Conservation (phyloP, 1,140 invertebrate species). For the Calliopsis andreniformis region DNA sequence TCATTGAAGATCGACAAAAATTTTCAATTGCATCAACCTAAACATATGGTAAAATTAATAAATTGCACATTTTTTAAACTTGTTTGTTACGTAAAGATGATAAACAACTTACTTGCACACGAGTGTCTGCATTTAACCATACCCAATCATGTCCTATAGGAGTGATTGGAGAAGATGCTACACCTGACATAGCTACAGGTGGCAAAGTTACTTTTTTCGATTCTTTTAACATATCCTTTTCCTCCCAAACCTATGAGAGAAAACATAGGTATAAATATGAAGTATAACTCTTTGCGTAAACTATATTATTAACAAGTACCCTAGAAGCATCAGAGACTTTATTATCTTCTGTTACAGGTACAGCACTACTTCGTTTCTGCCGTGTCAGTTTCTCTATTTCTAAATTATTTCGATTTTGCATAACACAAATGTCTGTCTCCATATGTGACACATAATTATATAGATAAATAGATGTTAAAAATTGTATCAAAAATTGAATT, state of each 20-base stretch:
- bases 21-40: constrained; percentile 88
- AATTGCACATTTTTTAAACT: constrained; percentile 17
- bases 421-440: constrained; percentile 45
- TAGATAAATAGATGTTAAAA: constrained; percentile 59
- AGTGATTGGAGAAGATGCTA: constrained; percentile 48
- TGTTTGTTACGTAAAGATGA: neutral
- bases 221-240: constrained; percentile 53
- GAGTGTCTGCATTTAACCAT: constrained; percentile 63
- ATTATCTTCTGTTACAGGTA: constrained; percentile 57
- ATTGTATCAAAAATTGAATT: constrained; percentile 59
- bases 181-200: constrained; percentile 45
- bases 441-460: constrained; percentile 57
- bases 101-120: constrained; percentile 55
- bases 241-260: constrained; percentile 54
- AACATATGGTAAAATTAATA: constrained; percentile 67
- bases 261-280: neutral
- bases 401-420: constrained; percentile 22
- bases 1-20: constrained; percentile 88
- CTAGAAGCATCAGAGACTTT: constrained; percentile 56
- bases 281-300: neutral
- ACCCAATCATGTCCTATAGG: constrained; percentile 56
- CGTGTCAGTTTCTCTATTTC: constrained; percentile 39
- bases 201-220: constrained; percentile 57
- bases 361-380: constrained; percentile 53
- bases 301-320: constrained; percentile 33